These are phyloP conservation scores for Netelia inedita DNA, from an alignment of 2,888 invertebrate species.

Conservation along the genomic window DNA sequence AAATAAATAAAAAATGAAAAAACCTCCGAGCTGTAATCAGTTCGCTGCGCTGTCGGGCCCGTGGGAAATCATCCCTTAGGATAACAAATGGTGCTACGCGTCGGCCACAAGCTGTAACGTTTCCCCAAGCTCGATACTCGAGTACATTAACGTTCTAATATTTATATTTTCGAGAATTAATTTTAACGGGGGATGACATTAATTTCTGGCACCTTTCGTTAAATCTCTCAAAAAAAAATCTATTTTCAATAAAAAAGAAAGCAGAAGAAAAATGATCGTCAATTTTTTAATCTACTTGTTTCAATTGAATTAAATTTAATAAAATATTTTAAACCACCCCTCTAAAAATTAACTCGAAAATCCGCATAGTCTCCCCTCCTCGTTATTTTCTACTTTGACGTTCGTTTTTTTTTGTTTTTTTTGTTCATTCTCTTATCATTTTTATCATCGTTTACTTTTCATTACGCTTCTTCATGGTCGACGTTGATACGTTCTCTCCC, in stretches of 20 bases:
- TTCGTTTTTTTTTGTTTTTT: background rate
- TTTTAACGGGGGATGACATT: background rate
- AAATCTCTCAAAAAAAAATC: no score
- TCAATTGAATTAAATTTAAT: no score
- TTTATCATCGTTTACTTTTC: slow-evolving; percentile 44
- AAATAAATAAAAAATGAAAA: background rate
- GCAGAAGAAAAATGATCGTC: background rate
- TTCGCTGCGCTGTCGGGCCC: slow-evolving; percentile 43
- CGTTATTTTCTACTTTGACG: no score
- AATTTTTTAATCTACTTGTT: no score
- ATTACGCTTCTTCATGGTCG: slow-evolving; percentile 51
- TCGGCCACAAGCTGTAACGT: slow-evolving; percentile 37
- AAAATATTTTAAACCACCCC: no score
- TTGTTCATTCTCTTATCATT: slow-evolving; percentile 21
- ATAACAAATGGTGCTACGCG: slow-evolving; percentile 60
- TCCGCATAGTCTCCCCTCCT: background rate
- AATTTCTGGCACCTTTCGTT: no score
- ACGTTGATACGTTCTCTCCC: background rate
- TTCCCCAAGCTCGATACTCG: slow-evolving; percentile 41
- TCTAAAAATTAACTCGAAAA: no score
- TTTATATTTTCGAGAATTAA: slow-evolving; percentile 15
- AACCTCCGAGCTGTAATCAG: slow-evolving; percentile 10
- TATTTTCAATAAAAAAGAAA: background rate
- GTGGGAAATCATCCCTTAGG: slow-evolving; percentile 71
- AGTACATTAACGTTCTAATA: slow-evolving; percentile 26